Evolutionary conservation across 2,888 invertebrate species (phyloP), one percentile per base, ranked within the genome.

Genomic region (Watsonalla cultraria): DNA sequence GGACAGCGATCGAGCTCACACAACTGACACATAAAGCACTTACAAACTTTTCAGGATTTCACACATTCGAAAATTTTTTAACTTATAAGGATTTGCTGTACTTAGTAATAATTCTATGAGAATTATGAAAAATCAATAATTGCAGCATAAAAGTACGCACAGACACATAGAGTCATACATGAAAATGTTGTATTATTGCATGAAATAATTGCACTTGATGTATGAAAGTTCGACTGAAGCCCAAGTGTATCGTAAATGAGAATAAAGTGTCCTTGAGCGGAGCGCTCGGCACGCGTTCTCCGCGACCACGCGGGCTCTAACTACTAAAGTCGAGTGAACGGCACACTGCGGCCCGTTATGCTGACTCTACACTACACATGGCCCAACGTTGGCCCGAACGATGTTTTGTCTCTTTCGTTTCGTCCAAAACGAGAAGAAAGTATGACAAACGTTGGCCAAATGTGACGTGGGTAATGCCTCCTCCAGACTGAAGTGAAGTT

Each of bases 11-110:
- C 68, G 65, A 77, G 75, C 72, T 75, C 65, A 77, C 82, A 85
- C 84, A 80, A 81, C 81, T 82, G 80, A 81, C 87, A 89, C 88
- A 86, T 80, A 86, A 86, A 86, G 81, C 88, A 89, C 89, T 83
- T 76, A 76, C 42, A 72, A 86, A 89, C 86, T 87, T 85, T 84
- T 80, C 80, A 80, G 76, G 76, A 78, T 74, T 48, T 34, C 48
- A 75, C 76, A 76, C 84, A 79, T 76, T 73, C 74, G 72, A 70
- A 59, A 70, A 72, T 68, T 73, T n/a, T 57, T 54, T 70, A 64
- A 64, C 11, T 42, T 64, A 61, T 61, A 70, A 75, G 76, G 24
- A 24, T 24, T 72, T 65, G 57, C 62, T 65, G 65, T 61, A 70
- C 67, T 65, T 62, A 66, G 62, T 63, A 72, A 76, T 77, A 71